Base-by-base conservation (phyloP, 64 coral and sea anemone genomes). In the Stichodactyla mertensii region DNA sequence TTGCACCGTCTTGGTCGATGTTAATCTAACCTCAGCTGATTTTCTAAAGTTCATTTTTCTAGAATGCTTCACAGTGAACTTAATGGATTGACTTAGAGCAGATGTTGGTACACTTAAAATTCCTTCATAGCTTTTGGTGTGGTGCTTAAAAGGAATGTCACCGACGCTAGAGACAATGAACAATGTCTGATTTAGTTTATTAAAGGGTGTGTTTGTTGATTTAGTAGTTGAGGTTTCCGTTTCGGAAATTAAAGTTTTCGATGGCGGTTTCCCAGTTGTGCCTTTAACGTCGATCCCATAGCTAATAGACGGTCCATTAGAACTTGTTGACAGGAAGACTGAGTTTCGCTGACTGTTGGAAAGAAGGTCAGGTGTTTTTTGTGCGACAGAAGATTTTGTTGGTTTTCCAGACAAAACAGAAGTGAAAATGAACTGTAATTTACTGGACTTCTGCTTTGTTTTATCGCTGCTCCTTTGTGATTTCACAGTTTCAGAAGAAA, bases 171-270 rank as follows among this genome's bases (percentile, higher is more conserved):
- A 74, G 69, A 74, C 69, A 74, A 74, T 74, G 12, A 23, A 74
- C 66, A 70, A 70, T 27, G 69, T 74, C 23, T 74, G 69, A 31
- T 74, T 28, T 74, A 74, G 22, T 27, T 36, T 31, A 74, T 31
- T 0, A 10, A 36, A 74, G 69, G 69, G 69, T 31, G 24, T 74
- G 11, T 74, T 31, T 74, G 69, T 74, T 36, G 69, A 74, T 23
- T 27, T 74, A 28, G 24, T 9, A 26, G n/a, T 74, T 74, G 69
- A 74, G 69, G 69, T 74, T 74, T 74, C 69, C 69, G 69, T 74
- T 74, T 74, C 22, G 8, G 69, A 74, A 11, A 10, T 27, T 13
- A 74, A 31, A 74, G 69, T n/a, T 74, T 74, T 31, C 69, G 24
- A 12, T 74, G 22, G n/a, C 22, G 24, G 24, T 12, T n/a, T 74